Evolutionary conservation across 30 jellyfish, hydroid and myxozoan species (phyloP), one percentile per base, ranked within the genome.

Genomic region (Euphysa ruthae): DNA sequence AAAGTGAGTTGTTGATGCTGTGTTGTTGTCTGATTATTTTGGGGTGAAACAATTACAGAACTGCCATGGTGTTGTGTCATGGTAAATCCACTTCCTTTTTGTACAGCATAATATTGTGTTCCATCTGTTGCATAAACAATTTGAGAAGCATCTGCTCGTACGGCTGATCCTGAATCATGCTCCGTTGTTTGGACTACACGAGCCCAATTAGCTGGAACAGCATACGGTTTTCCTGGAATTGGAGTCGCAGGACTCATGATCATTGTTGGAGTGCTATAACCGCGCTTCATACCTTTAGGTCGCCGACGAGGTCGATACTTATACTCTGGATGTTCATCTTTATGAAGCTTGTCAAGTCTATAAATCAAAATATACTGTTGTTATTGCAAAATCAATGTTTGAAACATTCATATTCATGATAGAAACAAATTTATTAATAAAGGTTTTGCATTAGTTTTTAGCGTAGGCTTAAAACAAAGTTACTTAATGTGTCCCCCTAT

Each of bases 271-370:
- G 93, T 85, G 56, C 82, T 85, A 68, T 85, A 72, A 1, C 94
- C 71, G 52, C 97, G 32, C 69, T 79, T 87, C 69, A 73, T 46
- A 6, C 96, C 96, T 68, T 78, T 85, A 35, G 97, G 97, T 78
- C 97, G 82, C 55, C 97, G 49, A 21, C 97, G 58, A 25, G 97
- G 97, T 60, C 97, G 63, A 77, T 87, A 87, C 70, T 87, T 87
- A 52, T 87, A 87, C 32, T 87, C 97, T 27, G 97, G 97, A 66
- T 87, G 93, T 60, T 87, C 93, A 66, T 72, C 77, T 58, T 87
- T 87, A 64, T 87, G 97, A 72, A 91, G 93, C 75, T 85, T 64
- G 74, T 87, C 97, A 58, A 87, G 69, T 50, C 93, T 68, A 24
- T 7, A 20, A 20, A 6, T 29, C 7, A 61, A 15, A 15, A 0